These are phyloP conservation scores for Lytechinus pictus DNA, from an alignment of 35 echinoderm and acorn worm species.

Conservation along the genomic window DNA sequence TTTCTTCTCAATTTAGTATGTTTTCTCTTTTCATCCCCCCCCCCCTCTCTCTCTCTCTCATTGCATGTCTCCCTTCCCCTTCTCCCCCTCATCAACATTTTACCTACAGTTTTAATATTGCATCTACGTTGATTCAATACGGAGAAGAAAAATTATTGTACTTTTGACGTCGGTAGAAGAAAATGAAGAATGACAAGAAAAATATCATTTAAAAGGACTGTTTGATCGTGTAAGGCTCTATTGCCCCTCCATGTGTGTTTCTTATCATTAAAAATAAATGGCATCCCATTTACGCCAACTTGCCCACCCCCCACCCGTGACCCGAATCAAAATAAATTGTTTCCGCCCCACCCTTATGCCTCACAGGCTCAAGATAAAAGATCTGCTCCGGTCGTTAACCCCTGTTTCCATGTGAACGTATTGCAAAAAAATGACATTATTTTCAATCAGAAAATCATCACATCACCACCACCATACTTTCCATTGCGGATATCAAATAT, in stretches of 20 bases:
- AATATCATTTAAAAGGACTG: too few species aligned
- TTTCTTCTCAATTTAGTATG: background rate
- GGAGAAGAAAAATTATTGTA: too few species aligned
- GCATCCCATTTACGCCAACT: too few species aligned
- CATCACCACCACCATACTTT: background rate
- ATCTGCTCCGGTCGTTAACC: background rate
- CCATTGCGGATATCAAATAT: background rate
- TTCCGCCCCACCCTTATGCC: too few species aligned
- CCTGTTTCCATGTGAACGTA: background rate
- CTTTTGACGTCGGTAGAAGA: too few species aligned
- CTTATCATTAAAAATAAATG: too few species aligned
- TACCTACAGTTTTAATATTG: background rate
- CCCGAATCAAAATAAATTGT: too few species aligned
- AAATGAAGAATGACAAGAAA: too few species aligned
- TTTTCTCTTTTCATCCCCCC: background rate
- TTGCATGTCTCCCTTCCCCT: background rate
- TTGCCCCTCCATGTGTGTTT: too few species aligned
- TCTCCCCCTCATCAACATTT: background rate
- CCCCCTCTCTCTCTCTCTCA: background rate
- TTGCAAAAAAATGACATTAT: background rate
- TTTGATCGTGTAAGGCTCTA: too few species aligned
- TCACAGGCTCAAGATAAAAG: background rate
- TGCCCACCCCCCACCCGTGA: too few species aligned
- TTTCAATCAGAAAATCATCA: background rate
- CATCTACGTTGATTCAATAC: too few species aligned